phyloP scores from a whole-genome alignment of 2,888 invertebrate species.

The Aradus depressus region DNA sequence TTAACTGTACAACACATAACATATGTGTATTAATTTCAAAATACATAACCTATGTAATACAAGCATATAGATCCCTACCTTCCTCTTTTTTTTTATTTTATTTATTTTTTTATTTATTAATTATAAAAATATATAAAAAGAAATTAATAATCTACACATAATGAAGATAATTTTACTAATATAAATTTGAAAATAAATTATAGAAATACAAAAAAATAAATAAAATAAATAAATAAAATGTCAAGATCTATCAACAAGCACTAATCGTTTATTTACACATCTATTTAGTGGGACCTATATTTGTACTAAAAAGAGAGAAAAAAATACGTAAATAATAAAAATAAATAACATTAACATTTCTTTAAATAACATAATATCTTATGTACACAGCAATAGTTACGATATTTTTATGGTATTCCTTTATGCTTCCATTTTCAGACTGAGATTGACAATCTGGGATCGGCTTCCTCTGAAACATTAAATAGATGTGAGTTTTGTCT shows the following conservation, averaged over 20 bases:
- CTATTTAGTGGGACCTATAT: slow-evolving; percentile 20
- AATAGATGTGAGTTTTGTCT: not conserved
- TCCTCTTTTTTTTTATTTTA: too few relatives aligned
- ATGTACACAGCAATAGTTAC: slow-evolving; percentile 21
- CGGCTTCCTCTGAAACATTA: slow-evolving; percentile 1
- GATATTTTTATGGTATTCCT: not conserved
- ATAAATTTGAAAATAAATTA: slow-evolving; percentile 5
- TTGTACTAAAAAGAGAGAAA: slow-evolving; percentile 4
- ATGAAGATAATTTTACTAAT: not conserved
- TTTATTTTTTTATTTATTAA: too few relatives aligned
- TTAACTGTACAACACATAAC: too few relatives aligned
- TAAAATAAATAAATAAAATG: slow-evolving; percentile 6
- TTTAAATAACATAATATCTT: slow-evolving; percentile 19
- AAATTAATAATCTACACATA: not conserved
- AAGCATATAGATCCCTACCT: too few relatives aligned
- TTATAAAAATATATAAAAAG: too few relatives aligned
- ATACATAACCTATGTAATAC: too few relatives aligned
- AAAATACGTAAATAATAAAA: slow-evolving; percentile 3
- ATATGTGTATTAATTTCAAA: too few relatives aligned
- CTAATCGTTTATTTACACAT: slow-evolving; percentile 13
- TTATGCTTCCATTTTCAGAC: not conserved
- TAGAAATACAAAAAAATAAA: not conserved
- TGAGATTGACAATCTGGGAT: slow-evolving; percentile 5
- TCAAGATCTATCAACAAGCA: slow-evolving; percentile 7
- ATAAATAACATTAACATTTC: not conserved